These are phyloP conservation scores for Ceratotherium simum DNA, from an alignment of 2,113 vertebrate species.

Conservation along the genomic window DNA sequence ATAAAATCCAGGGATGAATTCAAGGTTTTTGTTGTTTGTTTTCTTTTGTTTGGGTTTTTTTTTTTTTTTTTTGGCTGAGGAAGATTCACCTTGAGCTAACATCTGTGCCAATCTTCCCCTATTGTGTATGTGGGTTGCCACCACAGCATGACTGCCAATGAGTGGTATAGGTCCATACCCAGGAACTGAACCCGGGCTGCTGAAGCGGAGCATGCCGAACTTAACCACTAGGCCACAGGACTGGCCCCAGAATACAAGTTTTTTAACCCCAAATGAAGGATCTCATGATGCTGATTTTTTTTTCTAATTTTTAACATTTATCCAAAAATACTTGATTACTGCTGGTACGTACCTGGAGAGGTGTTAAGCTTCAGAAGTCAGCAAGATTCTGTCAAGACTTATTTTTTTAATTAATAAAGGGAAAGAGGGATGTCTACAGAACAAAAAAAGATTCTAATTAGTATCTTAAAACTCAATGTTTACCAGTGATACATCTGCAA, in stretches of 20 bases:
- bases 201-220: no score
- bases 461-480: background rate
- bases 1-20: background rate
- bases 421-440: background rate
- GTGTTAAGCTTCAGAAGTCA: background rate
- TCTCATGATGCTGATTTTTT: background rate
- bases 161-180: no score
- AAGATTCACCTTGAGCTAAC: no score
- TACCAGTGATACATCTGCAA: background rate
- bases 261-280: background rate
- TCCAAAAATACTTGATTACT: background rate
- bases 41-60: no score
- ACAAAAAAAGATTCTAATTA: background rate
- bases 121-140: no score
- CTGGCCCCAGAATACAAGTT: background rate
- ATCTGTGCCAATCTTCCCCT: no score
- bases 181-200: no score
- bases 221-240: no score
- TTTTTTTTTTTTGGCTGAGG: no score
- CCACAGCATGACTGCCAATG: no score
- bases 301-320: conserved; percentile 1
- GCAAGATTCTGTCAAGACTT: background rate
- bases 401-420: background rate
- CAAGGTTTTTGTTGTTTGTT: background rate
- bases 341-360: background rate